Evolutionary conservation across 37 sponge, comb jelly and placozoan species (phyloP).

Genomic region (Halichondria panicea): DNA sequence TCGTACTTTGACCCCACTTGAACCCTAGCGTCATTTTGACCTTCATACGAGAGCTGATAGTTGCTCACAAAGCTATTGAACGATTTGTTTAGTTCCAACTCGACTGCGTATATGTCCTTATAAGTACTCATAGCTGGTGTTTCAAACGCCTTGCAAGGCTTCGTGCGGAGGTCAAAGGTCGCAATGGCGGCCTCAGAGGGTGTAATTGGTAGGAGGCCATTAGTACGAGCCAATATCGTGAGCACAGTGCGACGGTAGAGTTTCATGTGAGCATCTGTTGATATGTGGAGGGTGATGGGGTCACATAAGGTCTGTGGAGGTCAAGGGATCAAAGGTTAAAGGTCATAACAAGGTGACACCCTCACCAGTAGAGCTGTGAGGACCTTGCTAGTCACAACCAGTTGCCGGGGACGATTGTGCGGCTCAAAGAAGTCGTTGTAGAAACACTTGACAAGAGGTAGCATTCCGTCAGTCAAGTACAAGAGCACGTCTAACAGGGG

Average conservation of each 20-base stretch:
- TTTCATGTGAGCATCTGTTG: constrained; percentile 11
- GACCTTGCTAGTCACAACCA: neutral
- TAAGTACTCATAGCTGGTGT: neutral
- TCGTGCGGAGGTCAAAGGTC: neutral
- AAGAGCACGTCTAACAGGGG: constrained; percentile 25
- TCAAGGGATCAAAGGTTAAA: no score
- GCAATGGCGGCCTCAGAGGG: no score
- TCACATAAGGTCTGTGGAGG: neutral
- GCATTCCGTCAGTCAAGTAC: constrained; percentile 50
- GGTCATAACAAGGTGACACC: no score
- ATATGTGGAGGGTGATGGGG: neutral
- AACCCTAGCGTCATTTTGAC: constrained; percentile 47
- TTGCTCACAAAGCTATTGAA: constrained; percentile 47
- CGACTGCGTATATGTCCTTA: constrained; percentile 8
- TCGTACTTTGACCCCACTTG: constrained; percentile 15
- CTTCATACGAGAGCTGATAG: constrained; percentile 45
- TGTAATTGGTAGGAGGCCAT: neutral
- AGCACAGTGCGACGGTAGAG: constrained; percentile 11
- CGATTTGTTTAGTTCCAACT: constrained; percentile 43
- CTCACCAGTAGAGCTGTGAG: neutral
- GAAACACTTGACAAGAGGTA: constrained; percentile 32
- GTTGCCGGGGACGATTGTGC: neutral
- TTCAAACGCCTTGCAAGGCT: neutral
- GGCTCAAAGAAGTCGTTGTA: constrained; percentile 10
- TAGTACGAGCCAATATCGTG: constrained; percentile 1